These are phyloP conservation scores for Chondrilla cf. caribensis DNA, from an alignment of 37 sponge, comb jelly and placozoan genomes.

Conservation along the genomic window DNA sequence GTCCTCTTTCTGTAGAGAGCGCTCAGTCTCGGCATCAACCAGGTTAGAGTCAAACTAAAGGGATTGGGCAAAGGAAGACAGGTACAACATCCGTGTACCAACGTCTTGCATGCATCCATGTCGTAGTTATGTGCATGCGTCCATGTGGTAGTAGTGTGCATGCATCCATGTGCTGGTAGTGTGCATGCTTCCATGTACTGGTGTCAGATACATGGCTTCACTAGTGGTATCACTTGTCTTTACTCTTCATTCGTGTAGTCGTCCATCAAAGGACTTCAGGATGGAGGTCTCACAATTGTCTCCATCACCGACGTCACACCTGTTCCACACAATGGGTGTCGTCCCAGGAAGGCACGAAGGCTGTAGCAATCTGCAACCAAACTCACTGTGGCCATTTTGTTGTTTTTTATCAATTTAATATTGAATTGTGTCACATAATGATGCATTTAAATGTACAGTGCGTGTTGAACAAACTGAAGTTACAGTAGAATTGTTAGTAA, in stretches of 20 bases:
- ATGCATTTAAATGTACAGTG: no score
- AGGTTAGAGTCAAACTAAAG: slow-evolving; percentile 56
- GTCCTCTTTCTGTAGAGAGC: slow-evolving; percentile 60
- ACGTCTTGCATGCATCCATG: background rate
- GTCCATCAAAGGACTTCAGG: slow-evolving; percentile 69
- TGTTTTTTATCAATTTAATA: no score
- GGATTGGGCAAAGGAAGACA: slow-evolving; percentile 74
- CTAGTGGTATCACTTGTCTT: background rate
- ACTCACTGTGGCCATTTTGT: no score
- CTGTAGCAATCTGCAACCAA: background rate
- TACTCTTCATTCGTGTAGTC: slow-evolving; percentile 32
- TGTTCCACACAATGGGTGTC: slow-evolving; percentile 85
- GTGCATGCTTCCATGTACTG: no score
- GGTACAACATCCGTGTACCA: slow-evolving; percentile 39
- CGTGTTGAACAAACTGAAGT: no score
- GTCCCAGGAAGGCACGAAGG: slow-evolving; percentile 38
- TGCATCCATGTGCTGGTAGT: no score
- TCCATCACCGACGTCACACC: slow-evolving; percentile 84
- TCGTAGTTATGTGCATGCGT: background rate
- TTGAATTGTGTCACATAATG: no score
- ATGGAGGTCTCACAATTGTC: slow-evolving; percentile 54
- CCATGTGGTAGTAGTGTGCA: no score
- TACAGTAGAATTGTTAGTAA: no score
- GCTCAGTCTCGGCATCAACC: slow-evolving; percentile 28
- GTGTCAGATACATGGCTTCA: no score